These are phyloP conservation scores for rat (Rattus norvegicus) DNA, from an alignment of 2,113 vertebrate genomes.

Conservation along the genomic window DNA sequence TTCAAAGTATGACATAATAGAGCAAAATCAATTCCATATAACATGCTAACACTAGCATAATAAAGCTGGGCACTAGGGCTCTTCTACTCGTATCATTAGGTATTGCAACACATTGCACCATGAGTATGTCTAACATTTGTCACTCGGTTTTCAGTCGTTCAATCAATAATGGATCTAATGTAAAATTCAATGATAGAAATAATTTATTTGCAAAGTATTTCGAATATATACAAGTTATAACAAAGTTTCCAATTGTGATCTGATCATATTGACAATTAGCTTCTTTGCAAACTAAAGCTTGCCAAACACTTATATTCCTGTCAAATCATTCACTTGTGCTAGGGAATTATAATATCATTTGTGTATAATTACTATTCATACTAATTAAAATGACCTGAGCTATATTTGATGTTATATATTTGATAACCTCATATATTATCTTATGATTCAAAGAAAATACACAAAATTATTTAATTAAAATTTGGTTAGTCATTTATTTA, in stretches of 20 bases:
- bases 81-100: not conserved
- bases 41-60: not conserved
- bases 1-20: not conserved
- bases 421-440: not conserved
- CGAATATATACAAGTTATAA: not conserved
- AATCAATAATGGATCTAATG: not conserved
- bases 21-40: not conserved
- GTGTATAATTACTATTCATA: not conserved
- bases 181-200: conserved; percentile 6
- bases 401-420: conserved; percentile 19
- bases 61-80: not conserved
- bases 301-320: not conserved
- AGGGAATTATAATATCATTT: not conserved
- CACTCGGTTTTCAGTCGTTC: not conserved
- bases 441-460: not conserved
- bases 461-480: conserved; percentile 2
- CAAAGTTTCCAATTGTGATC: not conserved
- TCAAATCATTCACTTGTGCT: not conserved
- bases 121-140: not conserved
- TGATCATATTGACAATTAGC: not conserved
- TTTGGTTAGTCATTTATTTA: not conserved
- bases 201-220: not conserved
- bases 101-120: not conserved
- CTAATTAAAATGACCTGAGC: not conserved
- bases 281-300: not conserved